Percentiles rank a stretch among this genome's conserved stretches.
Conservation (phyloP, 2,888 invertebrate species). For the Lasioglossum marginatum region DNA sequence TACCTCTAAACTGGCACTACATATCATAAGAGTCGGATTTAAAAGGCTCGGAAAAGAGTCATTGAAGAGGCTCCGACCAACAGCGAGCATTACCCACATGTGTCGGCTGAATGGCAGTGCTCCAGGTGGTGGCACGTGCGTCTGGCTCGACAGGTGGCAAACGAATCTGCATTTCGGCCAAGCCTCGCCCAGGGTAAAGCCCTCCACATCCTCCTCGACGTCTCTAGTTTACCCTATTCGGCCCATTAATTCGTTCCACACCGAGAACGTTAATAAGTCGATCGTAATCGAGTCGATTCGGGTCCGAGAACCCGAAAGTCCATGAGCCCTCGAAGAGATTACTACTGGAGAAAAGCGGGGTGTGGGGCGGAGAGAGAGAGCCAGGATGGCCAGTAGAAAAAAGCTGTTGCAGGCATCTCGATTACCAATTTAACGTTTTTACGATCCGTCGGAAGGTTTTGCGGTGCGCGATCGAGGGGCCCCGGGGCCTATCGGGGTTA, state of each 20-base stretch:
- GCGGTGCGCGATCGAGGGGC: background rate
- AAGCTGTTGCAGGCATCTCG: background rate
- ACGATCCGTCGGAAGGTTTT: conserved; percentile 8
- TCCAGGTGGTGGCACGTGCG: conserved; percentile 82
- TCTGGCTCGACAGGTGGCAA: conserved; percentile 80
- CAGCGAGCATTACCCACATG: conserved; percentile 26
- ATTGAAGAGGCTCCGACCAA: background rate
- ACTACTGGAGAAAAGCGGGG: background rate
- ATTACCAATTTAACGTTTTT: conserved; percentile 15
- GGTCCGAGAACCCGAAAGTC: background rate
- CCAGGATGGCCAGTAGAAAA: background rate
- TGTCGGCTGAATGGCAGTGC: conserved; percentile 15
- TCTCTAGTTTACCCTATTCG: conserved; percentile 44
- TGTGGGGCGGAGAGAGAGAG: background rate
- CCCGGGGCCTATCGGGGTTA: conserved; percentile 25
- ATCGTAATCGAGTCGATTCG: conserved; percentile 6
- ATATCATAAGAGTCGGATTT: background rate
- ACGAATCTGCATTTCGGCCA: conserved; percentile 68
- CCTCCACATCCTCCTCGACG: conserved; percentile 36
- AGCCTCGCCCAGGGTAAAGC: conserved; percentile 60
- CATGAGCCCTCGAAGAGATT: background rate
- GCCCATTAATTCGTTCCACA: background rate
- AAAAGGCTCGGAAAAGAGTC: background rate
- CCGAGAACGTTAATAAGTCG: conserved; percentile 14
- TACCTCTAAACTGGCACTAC: no score